Base-by-base conservation (phyloP, 2,888 invertebrate species). In the Pollenia griseotomentosa region DNA sequence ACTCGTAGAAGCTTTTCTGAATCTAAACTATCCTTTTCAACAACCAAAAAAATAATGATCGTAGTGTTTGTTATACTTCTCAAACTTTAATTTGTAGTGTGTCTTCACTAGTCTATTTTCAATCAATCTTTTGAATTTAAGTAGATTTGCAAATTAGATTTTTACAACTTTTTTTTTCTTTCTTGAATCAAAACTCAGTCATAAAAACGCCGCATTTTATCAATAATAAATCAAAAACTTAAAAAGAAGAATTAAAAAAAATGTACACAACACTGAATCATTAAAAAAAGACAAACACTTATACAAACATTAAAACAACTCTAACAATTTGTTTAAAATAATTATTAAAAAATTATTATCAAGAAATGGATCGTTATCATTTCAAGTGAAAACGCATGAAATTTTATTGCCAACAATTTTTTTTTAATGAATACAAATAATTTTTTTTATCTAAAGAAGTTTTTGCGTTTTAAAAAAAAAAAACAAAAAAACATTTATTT, bases 1-100 rank as follows among this genome's bases (percentile, higher is more conserved):
- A 70, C 61, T 81, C 44, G 65, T 86, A 83, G 83, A 86, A 33
- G 86, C 86, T 86, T 86, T 83, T 83, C 86, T 83, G 61, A 78
- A 85, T 77, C 82, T 86, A 85, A 85, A 81, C 82, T 86, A 85
- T 86, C 68, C 74, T 68, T 59, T 86, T 63, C 59, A 44, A 68
- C 14, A 74, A 42, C 42, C 42, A 59, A 48, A 65, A 74, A 46
- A 59, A 44, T 33, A 44, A 55, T 42, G 23, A 55, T 40, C 23
- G 55, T 77, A 77, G 77, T 83, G 14, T 53, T 23, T 23, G 33
- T 6, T 6, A 33, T 53, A 61, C 53, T 74, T 48, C 53, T 44
- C 2, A 55, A 55, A 16, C n/a, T 66, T 66, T 83, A 19, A 14
- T 77, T 83, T 83, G 83, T 83, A 83, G 83, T 77, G 61, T 70